phyloP scores from a whole-genome alignment of 2,113 vertebrate genomes.

The Thryonomys swinderianus region DNA sequence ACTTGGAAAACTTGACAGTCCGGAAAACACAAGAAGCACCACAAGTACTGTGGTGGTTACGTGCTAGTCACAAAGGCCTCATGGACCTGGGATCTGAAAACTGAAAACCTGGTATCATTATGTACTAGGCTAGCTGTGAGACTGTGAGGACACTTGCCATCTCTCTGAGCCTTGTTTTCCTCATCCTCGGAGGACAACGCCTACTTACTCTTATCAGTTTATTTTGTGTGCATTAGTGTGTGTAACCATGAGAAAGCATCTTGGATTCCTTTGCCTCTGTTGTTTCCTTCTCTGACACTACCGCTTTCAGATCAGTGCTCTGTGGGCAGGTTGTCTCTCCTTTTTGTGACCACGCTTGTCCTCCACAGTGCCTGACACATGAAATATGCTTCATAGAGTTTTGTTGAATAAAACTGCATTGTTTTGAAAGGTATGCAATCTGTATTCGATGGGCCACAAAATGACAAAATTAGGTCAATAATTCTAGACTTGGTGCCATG shows the following conservation, averaged over 20 bases:
- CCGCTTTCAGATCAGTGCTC: not conserved
- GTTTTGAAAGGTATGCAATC: not conserved
- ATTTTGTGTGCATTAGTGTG: not conserved
- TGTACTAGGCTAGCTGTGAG: not conserved
- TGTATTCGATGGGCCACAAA: not conserved
- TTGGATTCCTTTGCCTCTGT: not conserved
- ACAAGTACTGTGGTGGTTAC: accelerated
- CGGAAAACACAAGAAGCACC: not conserved
- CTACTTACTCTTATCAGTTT: not conserved
- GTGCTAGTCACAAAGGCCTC: not conserved
- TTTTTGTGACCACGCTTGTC: not conserved
- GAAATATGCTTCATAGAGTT: not conserved
- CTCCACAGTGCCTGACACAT: accelerated
- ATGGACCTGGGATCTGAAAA: not conserved
- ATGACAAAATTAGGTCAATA: not conserved
- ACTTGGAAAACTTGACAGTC: not conserved
- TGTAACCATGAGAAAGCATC: not conserved
- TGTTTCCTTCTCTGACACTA: not conserved
- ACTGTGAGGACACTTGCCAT: no score
- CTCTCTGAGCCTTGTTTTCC: not conserved
- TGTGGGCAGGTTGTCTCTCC: accelerated
- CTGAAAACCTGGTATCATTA: not conserved
- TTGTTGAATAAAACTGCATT: not conserved
- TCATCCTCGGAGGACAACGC: not conserved
- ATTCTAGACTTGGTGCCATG: not conserved